These are phyloP conservation scores for Tolmerus cingulatus DNA, from an alignment of 2,888 invertebrate genomes.

Conservation along the genomic window DNA sequence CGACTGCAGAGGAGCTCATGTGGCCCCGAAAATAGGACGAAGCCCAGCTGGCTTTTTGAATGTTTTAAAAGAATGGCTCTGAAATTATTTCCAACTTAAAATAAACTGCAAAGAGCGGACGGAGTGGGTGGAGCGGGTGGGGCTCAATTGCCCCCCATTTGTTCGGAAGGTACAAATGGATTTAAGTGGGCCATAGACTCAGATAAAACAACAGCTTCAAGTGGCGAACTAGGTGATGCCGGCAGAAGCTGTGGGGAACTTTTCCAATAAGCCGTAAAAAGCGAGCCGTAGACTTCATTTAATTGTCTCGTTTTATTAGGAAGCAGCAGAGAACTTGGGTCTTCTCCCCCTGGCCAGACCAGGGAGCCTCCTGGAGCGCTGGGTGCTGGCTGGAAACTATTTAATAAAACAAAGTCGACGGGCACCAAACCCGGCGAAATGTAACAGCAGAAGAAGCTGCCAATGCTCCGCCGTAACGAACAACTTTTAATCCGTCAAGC, in stretches of 20 bases:
- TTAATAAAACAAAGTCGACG: neutral
- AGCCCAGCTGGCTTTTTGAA: neutral
- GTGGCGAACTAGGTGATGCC: neutral
- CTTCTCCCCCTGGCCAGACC: neutral
- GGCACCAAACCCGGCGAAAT: neutral
- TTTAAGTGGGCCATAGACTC: neutral
- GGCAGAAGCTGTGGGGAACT: neutral
- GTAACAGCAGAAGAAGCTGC: neutral
- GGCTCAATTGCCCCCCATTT: neutral
- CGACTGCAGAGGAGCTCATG: neutral
- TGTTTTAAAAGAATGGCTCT: neutral
- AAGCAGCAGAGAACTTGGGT: neutral
- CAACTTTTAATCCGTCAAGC: neutral
- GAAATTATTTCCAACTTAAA: neutral
- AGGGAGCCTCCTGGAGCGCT: neutral
- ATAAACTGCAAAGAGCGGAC: neutral
- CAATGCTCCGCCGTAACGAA: neutral
- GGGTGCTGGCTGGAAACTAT: neutral
- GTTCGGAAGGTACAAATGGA: neutral
- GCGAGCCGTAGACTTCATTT: neutral
- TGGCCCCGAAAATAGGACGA: neutral
- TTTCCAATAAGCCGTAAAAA: neutral
- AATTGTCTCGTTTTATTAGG: neutral
- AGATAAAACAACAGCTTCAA: neutral
- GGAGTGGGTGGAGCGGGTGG: neutral